A percentile compares a stretch with the other conserved stretches of the same genome.
Evolutionary conservation across 1,140 invertebrate genomes (phyloP).

Genomic region (Propsilocerus akamusi): DNA sequence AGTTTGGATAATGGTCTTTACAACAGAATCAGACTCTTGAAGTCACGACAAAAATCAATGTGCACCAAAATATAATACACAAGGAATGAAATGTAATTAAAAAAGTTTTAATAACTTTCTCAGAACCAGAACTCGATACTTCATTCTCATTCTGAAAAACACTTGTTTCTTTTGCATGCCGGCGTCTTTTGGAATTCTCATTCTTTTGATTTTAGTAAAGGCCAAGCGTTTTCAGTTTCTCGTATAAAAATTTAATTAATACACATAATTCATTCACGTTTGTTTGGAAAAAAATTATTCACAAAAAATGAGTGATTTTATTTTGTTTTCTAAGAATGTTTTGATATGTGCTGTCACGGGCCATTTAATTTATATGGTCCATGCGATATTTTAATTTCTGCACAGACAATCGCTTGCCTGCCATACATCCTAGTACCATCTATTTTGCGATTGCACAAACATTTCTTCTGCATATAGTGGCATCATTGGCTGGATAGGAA

Average conservation of each 20-base stretch:
- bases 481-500: background rate
- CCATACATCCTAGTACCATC: background rate
- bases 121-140: too few relatives aligned
- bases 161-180: too few relatives aligned
- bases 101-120: too few relatives aligned
- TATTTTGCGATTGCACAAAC: background rate
- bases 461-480: background rate
- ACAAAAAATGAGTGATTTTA: background rate
- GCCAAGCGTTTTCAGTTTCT: too few relatives aligned
- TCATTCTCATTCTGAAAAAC: too few relatives aligned
- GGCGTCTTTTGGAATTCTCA: too few relatives aligned
- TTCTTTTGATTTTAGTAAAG: too few relatives aligned
- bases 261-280: constrained; percentile 3
- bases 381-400: background rate
- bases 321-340: constrained; percentile 1
- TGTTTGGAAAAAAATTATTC: background rate
- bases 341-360: constrained; percentile 5
- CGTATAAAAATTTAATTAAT: constrained; percentile 2
- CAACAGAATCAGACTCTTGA: too few relatives aligned
- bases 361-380: constrained; percentile 4
- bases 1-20: too few relatives aligned
- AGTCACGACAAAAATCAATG: too few relatives aligned
- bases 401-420: background rate
- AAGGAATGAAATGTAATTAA: too few relatives aligned
- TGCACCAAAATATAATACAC: too few relatives aligned